These are phyloP conservation scores for Astyanax mexicanus DNA, from an alignment of 2,797 vertebrate genomes.

Conservation along the genomic window DNA sequence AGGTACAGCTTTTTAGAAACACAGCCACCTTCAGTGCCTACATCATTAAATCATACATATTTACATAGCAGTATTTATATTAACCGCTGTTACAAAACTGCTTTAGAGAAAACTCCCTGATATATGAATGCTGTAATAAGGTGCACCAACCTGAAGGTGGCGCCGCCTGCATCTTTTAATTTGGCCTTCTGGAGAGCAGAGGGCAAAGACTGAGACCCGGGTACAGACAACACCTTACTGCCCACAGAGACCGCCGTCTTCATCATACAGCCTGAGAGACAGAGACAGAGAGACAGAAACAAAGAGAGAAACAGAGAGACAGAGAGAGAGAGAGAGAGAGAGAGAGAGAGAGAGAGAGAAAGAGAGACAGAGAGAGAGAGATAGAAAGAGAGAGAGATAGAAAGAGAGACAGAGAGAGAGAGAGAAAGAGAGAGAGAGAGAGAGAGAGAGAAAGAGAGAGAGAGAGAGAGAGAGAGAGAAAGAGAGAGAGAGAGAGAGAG, in stretches of 20 bases:
- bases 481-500: constrained; percentile 26
- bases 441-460: constrained; percentile 29
- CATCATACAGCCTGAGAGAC: constrained; percentile 83
- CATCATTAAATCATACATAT: too few species aligned
- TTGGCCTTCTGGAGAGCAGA: constrained; percentile 84
- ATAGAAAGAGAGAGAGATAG: too few species aligned
- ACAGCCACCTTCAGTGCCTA: too few species aligned
- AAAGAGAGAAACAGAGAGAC: constrained; percentile 20
- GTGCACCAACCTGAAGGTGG: constrained; percentile 89
- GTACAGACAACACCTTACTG: constrained; percentile 81
- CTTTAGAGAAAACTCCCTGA: too few species aligned
- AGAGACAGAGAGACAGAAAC: background rate
- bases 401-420: too few species aligned
- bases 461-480: constrained; percentile 5
- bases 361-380: constrained; percentile 36
- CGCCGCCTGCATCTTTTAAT: constrained; percentile 88
- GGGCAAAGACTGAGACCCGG: constrained; percentile 74
- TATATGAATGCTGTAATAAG: too few species aligned
- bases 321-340: background rate
- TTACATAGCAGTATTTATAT: too few species aligned
- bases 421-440: background rate
- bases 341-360: background rate
- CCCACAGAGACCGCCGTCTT: constrained; percentile 75
- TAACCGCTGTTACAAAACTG: too few species aligned
- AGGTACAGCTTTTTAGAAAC: too few species aligned